Conservation (phyloP, 2,888 invertebrate genomes). For the Lasioglossum figueresi region DNA sequence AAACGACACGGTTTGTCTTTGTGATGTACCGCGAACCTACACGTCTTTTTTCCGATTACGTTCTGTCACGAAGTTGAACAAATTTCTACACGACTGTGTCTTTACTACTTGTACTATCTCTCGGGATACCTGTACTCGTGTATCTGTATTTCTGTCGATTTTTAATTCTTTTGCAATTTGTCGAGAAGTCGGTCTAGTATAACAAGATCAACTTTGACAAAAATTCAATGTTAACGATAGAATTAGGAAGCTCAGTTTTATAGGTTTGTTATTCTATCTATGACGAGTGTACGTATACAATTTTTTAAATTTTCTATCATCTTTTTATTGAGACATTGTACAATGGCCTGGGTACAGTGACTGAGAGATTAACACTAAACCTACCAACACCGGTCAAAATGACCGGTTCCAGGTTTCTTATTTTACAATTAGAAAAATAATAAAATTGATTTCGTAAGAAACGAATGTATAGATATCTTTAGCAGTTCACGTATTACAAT, state of each 20-base stretch:
- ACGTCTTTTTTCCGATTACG: background rate
- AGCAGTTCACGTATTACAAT: no score
- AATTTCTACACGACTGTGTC: slow-evolving; percentile 4
- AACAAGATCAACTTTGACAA: background rate
- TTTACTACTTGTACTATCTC: background rate
- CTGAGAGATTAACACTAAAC: no score
- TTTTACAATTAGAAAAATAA: no score
- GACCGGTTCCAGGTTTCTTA: no score
- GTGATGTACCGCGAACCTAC: slow-evolving; percentile 15
- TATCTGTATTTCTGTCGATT: background rate
- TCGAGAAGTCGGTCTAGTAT: background rate
- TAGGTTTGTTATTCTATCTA: background rate
- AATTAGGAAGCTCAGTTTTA: no score
- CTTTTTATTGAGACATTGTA: no score
- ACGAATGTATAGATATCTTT: no score
- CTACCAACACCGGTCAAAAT: no score
- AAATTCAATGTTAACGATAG: background rate
- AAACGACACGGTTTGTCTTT: slow-evolving; percentile 32
- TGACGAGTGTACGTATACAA: background rate
- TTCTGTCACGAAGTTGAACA: background rate
- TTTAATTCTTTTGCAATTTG: background rate
- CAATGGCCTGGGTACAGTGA: background rate
- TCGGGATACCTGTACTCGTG: background rate
- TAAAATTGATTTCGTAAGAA: no score
- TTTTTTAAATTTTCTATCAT: background rate